Evolutionary conservation across 37 sponge, comb jelly and placozoan species (phyloP), one percentile per base, ranked within the genome.

Genomic region (Oopsacas minuta): DNA sequence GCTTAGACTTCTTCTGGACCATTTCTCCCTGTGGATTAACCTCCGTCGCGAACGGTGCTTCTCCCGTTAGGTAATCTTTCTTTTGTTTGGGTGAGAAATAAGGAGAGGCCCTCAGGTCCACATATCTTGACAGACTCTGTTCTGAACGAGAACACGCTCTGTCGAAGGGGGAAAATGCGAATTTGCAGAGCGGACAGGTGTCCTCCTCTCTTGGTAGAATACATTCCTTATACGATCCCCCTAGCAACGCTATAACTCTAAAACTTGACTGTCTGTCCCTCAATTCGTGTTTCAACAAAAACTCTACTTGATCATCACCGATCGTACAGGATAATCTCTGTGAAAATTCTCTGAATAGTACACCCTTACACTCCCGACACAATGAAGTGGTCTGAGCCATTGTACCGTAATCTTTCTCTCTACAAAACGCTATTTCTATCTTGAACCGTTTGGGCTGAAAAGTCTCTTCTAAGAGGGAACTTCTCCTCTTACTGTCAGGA

Each of bases 141-240:
- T 61, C 75, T 25, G 75, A 61, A 34, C 20, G 75, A 34, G 75
- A 61, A 34, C 75, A 32, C 75, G 75, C 75, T 61, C 75, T 61
- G 75, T 61, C 75, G 75, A 61, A 61, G 28, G 75, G 75, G 1
- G 75, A 61, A 5, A 61, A 34, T 34, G 75, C 75, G 22, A 61
- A 61, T 34, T 61, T 61, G 75, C 75, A 61, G 28, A 61, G 75
- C 75, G 75, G 75, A 61, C 75, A 61, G 75, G 32, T 12, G 32
- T 61, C 75, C 75, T 61, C 75, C 75, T 61, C 75, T 34, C 75
- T 25, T 3, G 22, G 17, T 5, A 12, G 75, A 61, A 25, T 25
- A 25, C 20, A n/a, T 5, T 61, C 75, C 75, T n/a, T 5, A 46
- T 17, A 22, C 28, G 28, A 25, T 3, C 17, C 17, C 32, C 30